A percentile compares a stretch with the other conserved stretches of the same genome.
These are phyloP conservation scores for Pseudorhiza aurosa DNA, from an alignment of 30 jellyfish, hydroid and myxozoan species.

Conservation along the genomic window DNA sequence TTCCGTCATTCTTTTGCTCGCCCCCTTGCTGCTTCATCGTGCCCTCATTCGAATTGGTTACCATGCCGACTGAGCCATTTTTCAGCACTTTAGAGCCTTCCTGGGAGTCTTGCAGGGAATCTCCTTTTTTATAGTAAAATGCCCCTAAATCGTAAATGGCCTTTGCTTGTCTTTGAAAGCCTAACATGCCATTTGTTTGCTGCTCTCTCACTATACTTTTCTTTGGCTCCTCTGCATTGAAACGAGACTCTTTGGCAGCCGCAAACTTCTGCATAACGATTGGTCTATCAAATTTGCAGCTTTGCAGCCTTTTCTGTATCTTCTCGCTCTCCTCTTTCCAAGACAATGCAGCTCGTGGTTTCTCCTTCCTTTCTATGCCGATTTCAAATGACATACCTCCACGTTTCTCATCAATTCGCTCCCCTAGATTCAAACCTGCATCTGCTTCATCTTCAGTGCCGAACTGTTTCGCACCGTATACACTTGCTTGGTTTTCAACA, in stretches of 20 bases:
- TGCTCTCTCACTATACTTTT: not conserved
- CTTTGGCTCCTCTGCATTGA: not conserved
- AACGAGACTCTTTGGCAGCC: not conserved
- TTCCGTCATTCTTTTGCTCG: too few relatives aligned
- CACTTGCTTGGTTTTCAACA: not conserved
- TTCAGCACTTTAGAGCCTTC: too few relatives aligned
- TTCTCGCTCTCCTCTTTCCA: slow-evolving; percentile 70
- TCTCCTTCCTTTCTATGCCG: not conserved
- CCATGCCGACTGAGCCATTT: too few relatives aligned
- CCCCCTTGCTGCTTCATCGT: too few relatives aligned
- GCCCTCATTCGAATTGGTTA: too few relatives aligned
- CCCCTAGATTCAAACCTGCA: not conserved
- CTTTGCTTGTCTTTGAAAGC: not conserved
- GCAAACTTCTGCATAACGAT: not conserved
- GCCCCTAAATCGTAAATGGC: not conserved
- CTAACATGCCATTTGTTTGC: not conserved
- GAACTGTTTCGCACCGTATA: not conserved
- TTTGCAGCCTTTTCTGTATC: slow-evolving; percentile 33
- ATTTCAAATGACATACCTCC: slow-evolving; percentile 35
- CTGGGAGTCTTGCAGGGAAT: too few relatives aligned
- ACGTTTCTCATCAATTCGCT: not conserved
- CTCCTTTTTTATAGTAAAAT: not conserved
- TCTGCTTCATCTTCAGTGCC: not conserved
- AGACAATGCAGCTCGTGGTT: slow-evolving; percentile 5
- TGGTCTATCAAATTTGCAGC: slow-evolving; percentile 24